Percentiles rank a stretch among this genome's conserved stretches.
Evolutionary conservation across 2,113 vertebrate genomes (phyloP).

Genomic region (Rhizomys pruinosus): DNA sequence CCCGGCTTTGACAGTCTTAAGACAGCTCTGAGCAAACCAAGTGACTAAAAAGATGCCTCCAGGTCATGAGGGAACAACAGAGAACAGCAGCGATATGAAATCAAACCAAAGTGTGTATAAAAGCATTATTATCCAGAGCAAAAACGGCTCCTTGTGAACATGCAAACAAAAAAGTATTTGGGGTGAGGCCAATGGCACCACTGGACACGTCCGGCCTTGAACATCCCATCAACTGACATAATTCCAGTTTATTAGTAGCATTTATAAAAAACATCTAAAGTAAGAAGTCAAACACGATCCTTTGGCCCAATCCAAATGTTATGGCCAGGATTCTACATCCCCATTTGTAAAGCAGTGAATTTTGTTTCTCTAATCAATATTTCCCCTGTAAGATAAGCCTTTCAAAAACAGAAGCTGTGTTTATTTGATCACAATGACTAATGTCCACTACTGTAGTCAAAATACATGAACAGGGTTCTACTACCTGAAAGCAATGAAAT

Average conservation of each 20-base stretch:
- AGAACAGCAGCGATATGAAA: constrained; percentile 32
- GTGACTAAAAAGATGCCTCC: constrained; percentile 15
- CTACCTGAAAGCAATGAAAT: not conserved
- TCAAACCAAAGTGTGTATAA: constrained; percentile 21
- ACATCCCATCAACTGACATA: not conserved
- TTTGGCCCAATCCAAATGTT: constrained; percentile 19
- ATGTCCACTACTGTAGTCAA: not conserved
- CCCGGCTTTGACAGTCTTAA: too few relatives aligned
- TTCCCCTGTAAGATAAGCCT: constrained; percentile 12
- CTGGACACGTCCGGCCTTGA: not conserved
- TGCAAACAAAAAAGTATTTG: not conserved
- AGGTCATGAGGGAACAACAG: not conserved
- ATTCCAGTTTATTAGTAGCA: constrained; percentile 3
- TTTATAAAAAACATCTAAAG: constrained; percentile 19
- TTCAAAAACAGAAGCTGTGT: not conserved
- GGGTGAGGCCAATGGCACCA: not conserved
- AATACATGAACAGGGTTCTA: not conserved
- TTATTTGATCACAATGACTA: not conserved
- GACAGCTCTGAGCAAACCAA: constrained; percentile 51
- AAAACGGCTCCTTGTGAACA: not conserved
- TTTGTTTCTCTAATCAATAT: not conserved
- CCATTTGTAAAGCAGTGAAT: constrained; percentile 11
- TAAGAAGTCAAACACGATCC: not conserved
- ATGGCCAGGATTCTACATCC: not conserved
- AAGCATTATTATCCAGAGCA: constrained; percentile 18